A percentile compares a stretch with the other conserved stretches of the same genome.
Conservation (phyloP, 2,888 invertebrate genomes). For the Cephus spinipes region DNA sequence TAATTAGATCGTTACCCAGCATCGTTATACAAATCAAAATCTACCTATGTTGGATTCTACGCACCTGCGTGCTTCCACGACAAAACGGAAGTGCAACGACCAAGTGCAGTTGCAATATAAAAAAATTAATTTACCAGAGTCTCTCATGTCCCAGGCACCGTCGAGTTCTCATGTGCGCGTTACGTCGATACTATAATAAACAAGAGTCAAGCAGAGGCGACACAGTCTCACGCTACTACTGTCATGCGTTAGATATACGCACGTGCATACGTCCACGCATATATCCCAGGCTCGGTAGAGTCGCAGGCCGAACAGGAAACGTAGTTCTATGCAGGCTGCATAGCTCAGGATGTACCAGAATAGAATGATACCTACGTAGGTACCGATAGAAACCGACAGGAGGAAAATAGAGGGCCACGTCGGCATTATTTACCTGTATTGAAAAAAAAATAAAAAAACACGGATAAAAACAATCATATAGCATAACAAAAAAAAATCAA, state of each 20-base stretch:
- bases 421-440: not conserved
- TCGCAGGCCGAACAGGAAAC: slow-evolving; percentile 34
- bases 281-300: slow-evolving; percentile 5
- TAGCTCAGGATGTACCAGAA: slow-evolving; percentile 38
- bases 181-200: slow-evolving; percentile 35
- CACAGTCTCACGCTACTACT: slow-evolving; percentile 20
- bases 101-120: slow-evolving; percentile 12
- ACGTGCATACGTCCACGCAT: not conserved
- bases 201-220: slow-evolving; percentile 13
- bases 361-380: slow-evolving; percentile 26
- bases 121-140: not conserved
- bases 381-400: not conserved
- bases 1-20: not conserved
- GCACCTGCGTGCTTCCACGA: not conserved
- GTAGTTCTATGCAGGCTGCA: slow-evolving; percentile 28
- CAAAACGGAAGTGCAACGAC: slow-evolving; percentile 37
- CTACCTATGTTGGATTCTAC: not conserved
- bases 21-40: slow-evolving; percentile 2
- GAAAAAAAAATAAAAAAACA: too few species aligned
- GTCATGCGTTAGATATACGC: slow-evolving; percentile 11
- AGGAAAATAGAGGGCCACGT: not conserved
- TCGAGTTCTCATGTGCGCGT: slow-evolving; percentile 31
- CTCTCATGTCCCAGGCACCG: slow-evolving; percentile 21
- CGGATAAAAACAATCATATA: too few species aligned
- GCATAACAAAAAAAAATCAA: too few species aligned